These are phyloP conservation scores for Neelides folsomi DNA, from an alignment of 2,888 invertebrate genomes.

Conservation along the genomic window DNA sequence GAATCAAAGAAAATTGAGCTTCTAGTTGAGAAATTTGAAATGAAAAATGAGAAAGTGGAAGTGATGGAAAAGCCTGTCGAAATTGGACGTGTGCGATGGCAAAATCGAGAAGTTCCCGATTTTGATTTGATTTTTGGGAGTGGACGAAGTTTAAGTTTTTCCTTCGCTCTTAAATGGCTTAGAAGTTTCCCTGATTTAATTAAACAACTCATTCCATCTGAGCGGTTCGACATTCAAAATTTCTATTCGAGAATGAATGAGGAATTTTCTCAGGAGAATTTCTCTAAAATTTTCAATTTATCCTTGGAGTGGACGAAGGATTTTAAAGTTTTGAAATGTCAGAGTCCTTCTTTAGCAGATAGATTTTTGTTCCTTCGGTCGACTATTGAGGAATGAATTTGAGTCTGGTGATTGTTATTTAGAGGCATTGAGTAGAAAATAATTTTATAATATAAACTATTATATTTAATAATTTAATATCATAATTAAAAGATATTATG, in stretches of 20 bases:
- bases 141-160: slow-evolving; percentile 25
- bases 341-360: slow-evolving; percentile 22
- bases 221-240: slow-evolving; percentile 29
- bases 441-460: too few species aligned
- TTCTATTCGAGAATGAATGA: slow-evolving; percentile 25
- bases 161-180: slow-evolving; percentile 30
- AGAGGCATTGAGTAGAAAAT: too few species aligned
- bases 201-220: slow-evolving; percentile 28
- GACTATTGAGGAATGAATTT: slow-evolving; percentile 16
- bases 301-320: slow-evolving; percentile 22
- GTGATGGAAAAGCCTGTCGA: not conserved
- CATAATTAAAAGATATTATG: too few species aligned
- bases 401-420: too few species aligned
- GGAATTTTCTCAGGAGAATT: slow-evolving; percentile 20
- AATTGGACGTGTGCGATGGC: not conserved
- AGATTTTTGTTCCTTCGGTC: slow-evolving; percentile 29
- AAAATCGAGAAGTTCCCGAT: slow-evolving; percentile 14
- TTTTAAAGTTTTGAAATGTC: slow-evolving; percentile 22
- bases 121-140: slow-evolving; percentile 29
- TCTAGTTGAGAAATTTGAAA: slow-evolving; percentile 25
- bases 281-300: slow-evolving; percentile 24
- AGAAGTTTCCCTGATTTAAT: slow-evolving; percentile 28
- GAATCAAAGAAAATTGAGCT: slow-evolving; percentile 22
- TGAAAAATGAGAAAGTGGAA: slow-evolving; percentile 10
- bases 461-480: too few species aligned